Conservation (phyloP, 2,113 vertebrate species). For the Heterotilapia buettikoferi region DNA sequence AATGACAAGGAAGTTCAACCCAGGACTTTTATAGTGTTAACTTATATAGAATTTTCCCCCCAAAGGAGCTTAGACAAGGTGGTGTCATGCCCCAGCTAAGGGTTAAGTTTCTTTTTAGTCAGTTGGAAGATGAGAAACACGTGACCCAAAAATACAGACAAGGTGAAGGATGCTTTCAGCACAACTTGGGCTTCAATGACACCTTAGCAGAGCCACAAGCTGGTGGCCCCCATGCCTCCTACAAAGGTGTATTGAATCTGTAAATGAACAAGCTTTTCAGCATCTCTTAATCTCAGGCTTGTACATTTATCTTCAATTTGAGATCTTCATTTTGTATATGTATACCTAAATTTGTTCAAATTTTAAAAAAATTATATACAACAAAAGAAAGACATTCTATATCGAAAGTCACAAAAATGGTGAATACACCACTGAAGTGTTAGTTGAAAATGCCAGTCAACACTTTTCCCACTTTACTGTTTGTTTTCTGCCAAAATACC, state of each 20-base stretch:
- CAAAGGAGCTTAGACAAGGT: not conserved
- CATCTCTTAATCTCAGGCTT: not conserved
- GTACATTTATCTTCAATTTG: not conserved
- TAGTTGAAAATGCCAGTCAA: not conserved
- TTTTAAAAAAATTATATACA: not conserved
- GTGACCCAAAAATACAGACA: not conserved
- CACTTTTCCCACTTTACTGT: not conserved
- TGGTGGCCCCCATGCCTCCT: fast-evolving
- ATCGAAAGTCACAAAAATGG: not conserved
- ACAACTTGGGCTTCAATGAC: not conserved
- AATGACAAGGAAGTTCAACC: not conserved
- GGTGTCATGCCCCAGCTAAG: not conserved
- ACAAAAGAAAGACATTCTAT: not conserved
- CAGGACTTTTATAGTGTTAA: not conserved
- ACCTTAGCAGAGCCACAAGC: not conserved
- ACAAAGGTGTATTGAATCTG: not conserved
- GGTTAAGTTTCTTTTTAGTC: not conserved
- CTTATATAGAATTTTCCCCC: fast-evolving
- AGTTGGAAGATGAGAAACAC: not conserved
- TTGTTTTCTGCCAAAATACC: not conserved
- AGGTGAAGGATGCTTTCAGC: not conserved
- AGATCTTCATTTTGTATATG: not conserved
- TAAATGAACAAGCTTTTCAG: not conserved
- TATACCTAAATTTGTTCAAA: not conserved
- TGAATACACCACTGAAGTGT: not conserved